These are phyloP conservation scores for Cichlasoma orientale DNA, from an alignment of 2,797 vertebrate species.

Conservation along the genomic window DNA sequence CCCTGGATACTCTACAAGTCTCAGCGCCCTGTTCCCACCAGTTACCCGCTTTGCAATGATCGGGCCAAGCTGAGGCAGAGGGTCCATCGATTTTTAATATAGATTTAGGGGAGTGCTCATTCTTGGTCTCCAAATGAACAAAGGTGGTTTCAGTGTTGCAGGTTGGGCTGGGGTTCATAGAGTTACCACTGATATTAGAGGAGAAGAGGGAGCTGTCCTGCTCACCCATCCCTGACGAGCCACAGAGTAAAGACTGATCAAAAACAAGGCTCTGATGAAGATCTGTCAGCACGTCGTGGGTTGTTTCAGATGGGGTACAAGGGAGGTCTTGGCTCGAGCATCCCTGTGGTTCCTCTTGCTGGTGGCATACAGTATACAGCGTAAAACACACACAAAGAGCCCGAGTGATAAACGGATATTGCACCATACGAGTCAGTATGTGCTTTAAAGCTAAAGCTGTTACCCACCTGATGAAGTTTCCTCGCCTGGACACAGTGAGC, in stretches of 20 bases:
- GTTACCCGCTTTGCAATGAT: slow-evolving; percentile 34
- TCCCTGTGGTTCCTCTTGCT: slow-evolving; percentile 14
- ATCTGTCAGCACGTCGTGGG: slow-evolving; percentile 27
- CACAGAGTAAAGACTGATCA: slow-evolving; percentile 4
- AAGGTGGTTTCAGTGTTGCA: slow-evolving; percentile 14
- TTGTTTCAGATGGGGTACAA: slow-evolving; percentile 33
- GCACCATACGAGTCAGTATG: not conserved
- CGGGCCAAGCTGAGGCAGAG: slow-evolving; percentile 10
- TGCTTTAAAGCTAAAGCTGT: not conserved
- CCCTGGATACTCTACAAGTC: slow-evolving; percentile 21
- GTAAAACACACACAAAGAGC: not conserved
- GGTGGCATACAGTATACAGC: not conserved
- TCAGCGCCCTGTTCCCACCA: slow-evolving; percentile 53
- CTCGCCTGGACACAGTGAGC: slow-evolving; percentile 32
- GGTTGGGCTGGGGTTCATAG: not conserved
- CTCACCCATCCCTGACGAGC: not conserved
- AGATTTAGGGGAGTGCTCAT: not conserved
- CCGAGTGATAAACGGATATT: not conserved
- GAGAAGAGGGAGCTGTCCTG: not conserved
- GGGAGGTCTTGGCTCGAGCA: slow-evolving; percentile 12
- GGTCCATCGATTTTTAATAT: slow-evolving; percentile 10
- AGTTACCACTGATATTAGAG: slow-evolving; percentile 10
- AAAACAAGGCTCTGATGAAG: slow-evolving; percentile 11
- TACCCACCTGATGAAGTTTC: slow-evolving; percentile 47
- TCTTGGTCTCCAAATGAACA: not conserved